Conservation (phyloP, 2,888 invertebrate genomes). For the Tanytarsus gracilentus region DNA sequence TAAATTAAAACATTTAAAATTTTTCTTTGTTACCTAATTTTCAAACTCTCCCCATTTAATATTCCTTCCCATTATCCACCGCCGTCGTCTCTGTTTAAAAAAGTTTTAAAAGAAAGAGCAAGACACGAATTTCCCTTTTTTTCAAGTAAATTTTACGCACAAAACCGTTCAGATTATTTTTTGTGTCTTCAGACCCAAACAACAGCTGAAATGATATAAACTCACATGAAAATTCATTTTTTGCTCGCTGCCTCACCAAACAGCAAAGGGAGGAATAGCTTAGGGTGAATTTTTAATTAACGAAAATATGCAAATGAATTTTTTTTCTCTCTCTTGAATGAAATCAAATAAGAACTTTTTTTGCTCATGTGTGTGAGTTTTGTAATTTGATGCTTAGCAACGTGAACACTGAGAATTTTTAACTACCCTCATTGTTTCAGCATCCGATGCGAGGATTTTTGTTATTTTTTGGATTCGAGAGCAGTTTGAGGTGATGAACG, state of each 20-base stretch:
- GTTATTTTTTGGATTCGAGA: background rate
- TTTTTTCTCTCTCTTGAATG: background rate
- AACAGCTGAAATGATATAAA: too few species aligned
- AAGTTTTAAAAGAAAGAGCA: too few species aligned
- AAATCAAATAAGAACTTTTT: too few species aligned
- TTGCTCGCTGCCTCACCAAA: background rate
- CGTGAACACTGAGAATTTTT: background rate
- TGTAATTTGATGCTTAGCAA: background rate
- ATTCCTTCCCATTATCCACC: too few species aligned
- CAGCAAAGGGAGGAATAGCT: background rate
- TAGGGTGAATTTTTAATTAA: slow-evolving; percentile 3
- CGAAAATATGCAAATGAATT: slow-evolving; percentile 1
- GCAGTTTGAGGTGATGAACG: background rate
- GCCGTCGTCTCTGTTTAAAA: too few species aligned
- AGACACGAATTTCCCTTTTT: too few species aligned
- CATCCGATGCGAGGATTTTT: background rate
- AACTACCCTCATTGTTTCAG: background rate
- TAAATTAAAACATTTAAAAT: too few species aligned
- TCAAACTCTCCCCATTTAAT: too few species aligned
- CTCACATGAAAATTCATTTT: background rate
- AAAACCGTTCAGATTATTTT: background rate
- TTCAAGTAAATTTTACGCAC: too few species aligned
- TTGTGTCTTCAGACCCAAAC: background rate
- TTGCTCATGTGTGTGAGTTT: background rate
- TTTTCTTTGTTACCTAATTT: too few species aligned